These are phyloP conservation scores for Spodoptera exigua DNA, from an alignment of 2,888 invertebrate genomes.

Conservation along the genomic window DNA sequence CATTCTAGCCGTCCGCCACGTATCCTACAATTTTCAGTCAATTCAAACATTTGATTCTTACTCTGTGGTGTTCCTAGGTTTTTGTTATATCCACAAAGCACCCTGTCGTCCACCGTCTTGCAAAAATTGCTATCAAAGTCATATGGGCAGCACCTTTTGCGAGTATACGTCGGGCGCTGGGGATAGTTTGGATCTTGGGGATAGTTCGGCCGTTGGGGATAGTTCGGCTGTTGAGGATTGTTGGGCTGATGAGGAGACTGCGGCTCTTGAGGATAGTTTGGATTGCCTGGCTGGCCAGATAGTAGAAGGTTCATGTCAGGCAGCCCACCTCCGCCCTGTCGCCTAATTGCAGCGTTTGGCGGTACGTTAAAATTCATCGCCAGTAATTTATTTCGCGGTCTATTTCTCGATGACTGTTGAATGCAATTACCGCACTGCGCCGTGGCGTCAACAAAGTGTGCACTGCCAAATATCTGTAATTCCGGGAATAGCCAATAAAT, in stretches of 20 bases:
- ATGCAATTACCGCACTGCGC: slow-evolving; percentile 35
- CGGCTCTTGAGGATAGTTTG: too few species aligned
- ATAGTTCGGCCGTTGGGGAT: too few species aligned
- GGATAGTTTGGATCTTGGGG: background rate
- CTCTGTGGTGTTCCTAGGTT: slow-evolving; percentile 69
- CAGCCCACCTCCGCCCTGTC: too few species aligned
- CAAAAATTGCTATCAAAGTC: slow-evolving; percentile 74
- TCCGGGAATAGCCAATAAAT: slow-evolving; percentile 27
- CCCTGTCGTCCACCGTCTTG: slow-evolving; percentile 71
- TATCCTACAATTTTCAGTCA: slow-evolving; percentile 71
- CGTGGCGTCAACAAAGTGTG: slow-evolving; percentile 41
- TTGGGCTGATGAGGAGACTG: too few species aligned
- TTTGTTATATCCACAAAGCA: slow-evolving; percentile 77
- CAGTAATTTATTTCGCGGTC: slow-evolving; percentile 2
- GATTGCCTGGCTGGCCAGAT: too few species aligned
- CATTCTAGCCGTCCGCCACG: slow-evolving; percentile 77
- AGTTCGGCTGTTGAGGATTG: too few species aligned
- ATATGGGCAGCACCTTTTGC: slow-evolving; percentile 41
- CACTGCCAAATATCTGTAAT: slow-evolving; percentile 62
- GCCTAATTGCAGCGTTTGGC: too few species aligned
- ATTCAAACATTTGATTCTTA: slow-evolving; percentile 45
- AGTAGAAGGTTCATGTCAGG: too few species aligned
- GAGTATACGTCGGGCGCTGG: background rate
- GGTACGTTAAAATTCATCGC: too few species aligned
- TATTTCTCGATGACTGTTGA: slow-evolving; percentile 20